phyloP scores from a whole-genome alignment of 2,888 invertebrate genomes.

The Sussaba pulchella region DNA sequence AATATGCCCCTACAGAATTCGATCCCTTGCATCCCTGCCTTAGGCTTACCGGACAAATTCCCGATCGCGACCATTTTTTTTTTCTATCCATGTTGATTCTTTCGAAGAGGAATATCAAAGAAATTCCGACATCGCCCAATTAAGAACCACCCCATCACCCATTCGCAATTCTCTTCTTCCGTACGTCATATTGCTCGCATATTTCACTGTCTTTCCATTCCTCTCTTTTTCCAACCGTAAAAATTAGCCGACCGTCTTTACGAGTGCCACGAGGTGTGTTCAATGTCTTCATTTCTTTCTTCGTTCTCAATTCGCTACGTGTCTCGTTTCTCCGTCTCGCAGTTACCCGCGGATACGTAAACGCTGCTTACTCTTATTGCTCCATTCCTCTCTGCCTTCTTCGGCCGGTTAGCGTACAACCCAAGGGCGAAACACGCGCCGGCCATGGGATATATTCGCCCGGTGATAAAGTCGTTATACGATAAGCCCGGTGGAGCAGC shows the following conservation, averaged over 20 bases:
- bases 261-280: conserved; percentile 62
- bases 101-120: too few species aligned
- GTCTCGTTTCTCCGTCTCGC: conserved; percentile 51
- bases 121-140: too few species aligned
- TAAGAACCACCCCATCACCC: too few species aligned
- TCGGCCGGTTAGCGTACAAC: conserved; percentile 26
- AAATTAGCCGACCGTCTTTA: conserved; percentile 63
- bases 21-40: too few species aligned
- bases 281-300: conserved; percentile 51
- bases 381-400: conserved; percentile 19
- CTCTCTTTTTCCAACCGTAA: conserved; percentile 33
- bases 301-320: conserved; percentile 2
- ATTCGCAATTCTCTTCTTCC: too few species aligned
- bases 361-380: conserved; percentile 54
- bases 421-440: conserved; percentile 53
- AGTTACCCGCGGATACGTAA: conserved; percentile 54
- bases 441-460: conserved; percentile 67
- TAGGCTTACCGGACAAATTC: too few species aligned
- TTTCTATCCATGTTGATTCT: too few species aligned
- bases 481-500: conserved; percentile 62
- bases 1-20: too few species aligned
- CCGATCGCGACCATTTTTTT: too few species aligned
- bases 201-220: conserved; percentile 49
- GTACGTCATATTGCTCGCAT: too few species aligned
- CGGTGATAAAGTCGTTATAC: conserved; percentile 73